Evolutionary conservation across 2,888 invertebrate species (phyloP), one percentile per base, ranked within the genome.

Genomic region (Athrips mouffetella): DNA sequence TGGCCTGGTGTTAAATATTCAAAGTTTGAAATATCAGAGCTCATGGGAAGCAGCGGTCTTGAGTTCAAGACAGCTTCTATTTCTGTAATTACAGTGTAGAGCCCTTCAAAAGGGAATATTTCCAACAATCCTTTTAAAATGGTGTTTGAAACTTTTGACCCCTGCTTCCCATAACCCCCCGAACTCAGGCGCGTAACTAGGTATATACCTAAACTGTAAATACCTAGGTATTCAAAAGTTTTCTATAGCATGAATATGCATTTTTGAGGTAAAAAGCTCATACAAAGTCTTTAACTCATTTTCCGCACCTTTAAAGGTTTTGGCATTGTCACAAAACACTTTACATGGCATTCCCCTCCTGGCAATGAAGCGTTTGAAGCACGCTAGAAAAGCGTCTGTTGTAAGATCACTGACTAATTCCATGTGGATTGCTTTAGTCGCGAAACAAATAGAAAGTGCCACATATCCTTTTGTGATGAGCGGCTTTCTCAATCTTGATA

Each of bases 311-410:
- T 50, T 55, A 41, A 56, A 59, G 0, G 51, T 55, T 7, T 33
- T 53, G 2, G 50, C 55, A 37, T 59, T 56, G 16, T 59, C 59
- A 33, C 53, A 59, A 44, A 44, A 57, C 3, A 59, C 49, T 6
- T 49, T 3, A 4, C 21, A 18, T 5, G 52, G 55, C 21, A 52
- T 27, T 1, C 54, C 55, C 25, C 53, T 11, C 10, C 59, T 41
- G 13, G 55, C 27, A 18, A 54, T 50, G 10, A 56, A 57, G 4
- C 57, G 40, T 4, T 52, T 47, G 6, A 57, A 47, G 25, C 50
- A 45, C 39, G 55, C 54, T 10, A 59, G 47, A 47, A 58, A 58
- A 1, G 52, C 25, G 2, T 51, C 50, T 29, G 54, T 52, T 0
- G 53, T 51, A 1, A 55, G 35, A 18, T 54, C 54, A 21, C 21